phyloP scores from a whole-genome alignment of 2,113 vertebrate species.

The Rhynchomys soricoides region DNA sequence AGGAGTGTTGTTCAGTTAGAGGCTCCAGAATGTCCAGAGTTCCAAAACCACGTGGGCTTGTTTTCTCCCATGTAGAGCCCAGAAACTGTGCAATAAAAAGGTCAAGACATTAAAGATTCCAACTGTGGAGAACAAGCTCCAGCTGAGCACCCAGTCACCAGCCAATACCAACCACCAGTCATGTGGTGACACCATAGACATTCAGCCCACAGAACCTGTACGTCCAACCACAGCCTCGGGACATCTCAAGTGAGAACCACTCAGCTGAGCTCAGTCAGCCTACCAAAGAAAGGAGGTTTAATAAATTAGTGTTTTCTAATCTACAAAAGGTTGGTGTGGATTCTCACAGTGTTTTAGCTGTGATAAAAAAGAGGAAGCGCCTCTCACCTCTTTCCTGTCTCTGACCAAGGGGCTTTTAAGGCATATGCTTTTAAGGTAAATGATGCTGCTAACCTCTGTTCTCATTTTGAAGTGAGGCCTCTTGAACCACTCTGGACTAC shows the following conservation, averaged over 20 bases:
- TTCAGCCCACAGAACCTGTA: not conserved
- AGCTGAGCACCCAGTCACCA: not conserved
- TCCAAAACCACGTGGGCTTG: not conserved
- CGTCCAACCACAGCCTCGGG: not conserved
- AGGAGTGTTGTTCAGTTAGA: not conserved
- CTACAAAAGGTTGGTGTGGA: not conserved
- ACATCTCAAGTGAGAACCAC: not conserved
- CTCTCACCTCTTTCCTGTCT: not conserved
- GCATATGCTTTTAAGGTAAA: not conserved
- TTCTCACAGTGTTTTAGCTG: not conserved
- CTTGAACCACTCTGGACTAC: not conserved
- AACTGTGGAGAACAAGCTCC: not conserved
- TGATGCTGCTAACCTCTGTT: not conserved
- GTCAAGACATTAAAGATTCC: not conserved
- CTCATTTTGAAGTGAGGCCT: conserved; percentile 32
- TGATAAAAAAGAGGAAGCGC: not conserved
- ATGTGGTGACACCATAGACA: not conserved
- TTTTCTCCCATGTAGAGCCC: not conserved
- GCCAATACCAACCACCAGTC: not conserved
- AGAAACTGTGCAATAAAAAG: not conserved
- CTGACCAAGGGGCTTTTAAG: not conserved
- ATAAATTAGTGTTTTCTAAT: not conserved
- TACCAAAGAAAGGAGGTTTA: not conserved
- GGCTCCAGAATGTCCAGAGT: not conserved
- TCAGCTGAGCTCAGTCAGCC: not conserved